Evolutionary conservation across 2,113 vertebrate genomes (phyloP).

Genomic region (Perca fluviatilis): DNA sequence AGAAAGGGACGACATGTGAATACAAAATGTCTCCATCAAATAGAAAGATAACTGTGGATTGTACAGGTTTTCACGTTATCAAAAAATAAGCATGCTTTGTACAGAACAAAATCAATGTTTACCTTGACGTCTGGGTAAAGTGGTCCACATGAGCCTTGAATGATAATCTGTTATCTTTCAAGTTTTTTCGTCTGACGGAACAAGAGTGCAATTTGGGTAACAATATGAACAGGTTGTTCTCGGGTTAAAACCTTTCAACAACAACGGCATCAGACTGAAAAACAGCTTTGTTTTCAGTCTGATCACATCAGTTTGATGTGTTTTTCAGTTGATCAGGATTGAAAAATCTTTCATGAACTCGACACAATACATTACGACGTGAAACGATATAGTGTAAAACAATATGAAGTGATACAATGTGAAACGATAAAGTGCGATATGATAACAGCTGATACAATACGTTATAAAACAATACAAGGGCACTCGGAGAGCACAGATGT

Average conservation of each 20-base stretch:
- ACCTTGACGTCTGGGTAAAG: constrained; percentile 39
- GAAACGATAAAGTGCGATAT: neutral
- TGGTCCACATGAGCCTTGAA: constrained; percentile 41
- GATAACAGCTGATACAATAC: neutral
- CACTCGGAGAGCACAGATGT: no score
- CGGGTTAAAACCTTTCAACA: constrained; percentile 6
- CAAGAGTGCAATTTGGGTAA: constrained; percentile 38
- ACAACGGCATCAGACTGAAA: constrained; percentile 1
- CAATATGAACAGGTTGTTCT: constrained; percentile 21
- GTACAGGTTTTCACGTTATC: constrained; percentile 45
- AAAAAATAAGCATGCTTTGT: constrained; percentile 42
- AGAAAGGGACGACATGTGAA: constrained; percentile 37
- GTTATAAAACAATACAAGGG: no score
- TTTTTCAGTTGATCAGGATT: neutral
- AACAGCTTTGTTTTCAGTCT: neutral
- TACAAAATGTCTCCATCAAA: constrained; percentile 55
- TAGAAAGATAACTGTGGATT: constrained; percentile 42
- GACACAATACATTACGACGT: neutral
- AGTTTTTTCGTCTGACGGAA: constrained; percentile 19
- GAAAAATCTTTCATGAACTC: neutral
- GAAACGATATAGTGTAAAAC: neutral
- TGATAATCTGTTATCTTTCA: constrained; percentile 41
- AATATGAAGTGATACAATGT: neutral
- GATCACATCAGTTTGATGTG: neutral
- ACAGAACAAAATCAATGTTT: constrained; percentile 27